Conservation (phyloP, 2,888 invertebrate genomes). For the Leptogaster cylindrica region DNA sequence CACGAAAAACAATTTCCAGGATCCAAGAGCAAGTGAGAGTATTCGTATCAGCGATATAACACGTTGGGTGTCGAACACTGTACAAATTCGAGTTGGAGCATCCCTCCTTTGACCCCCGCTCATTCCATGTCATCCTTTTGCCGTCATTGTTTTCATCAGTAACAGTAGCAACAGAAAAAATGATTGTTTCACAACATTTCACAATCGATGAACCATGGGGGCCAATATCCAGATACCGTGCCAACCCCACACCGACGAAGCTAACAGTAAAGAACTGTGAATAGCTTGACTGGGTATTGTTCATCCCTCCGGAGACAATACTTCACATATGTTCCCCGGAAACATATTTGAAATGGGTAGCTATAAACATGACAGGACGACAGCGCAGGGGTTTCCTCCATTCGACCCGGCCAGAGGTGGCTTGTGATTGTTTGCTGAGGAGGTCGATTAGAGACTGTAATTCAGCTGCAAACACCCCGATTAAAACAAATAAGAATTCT, state of each 20-base stretch:
- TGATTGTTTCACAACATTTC: conserved; percentile 41
- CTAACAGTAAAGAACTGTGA: neutral
- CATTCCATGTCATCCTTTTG: neutral
- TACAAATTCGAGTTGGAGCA: no score
- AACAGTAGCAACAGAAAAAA: conserved; percentile 34
- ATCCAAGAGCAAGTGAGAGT: conserved; percentile 23
- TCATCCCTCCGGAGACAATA: conserved; percentile 31
- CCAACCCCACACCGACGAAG: neutral
- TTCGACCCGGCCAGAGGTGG: neutral
- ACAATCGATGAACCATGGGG: conserved; percentile 41
- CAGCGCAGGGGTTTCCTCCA: neutral
- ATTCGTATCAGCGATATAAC: conserved; percentile 9
- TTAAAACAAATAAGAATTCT: no score
- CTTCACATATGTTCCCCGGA: conserved; percentile 34
- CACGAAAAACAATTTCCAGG: conserved; percentile 32
- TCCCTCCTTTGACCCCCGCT: no score
- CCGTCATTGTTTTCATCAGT: conserved; percentile 26
- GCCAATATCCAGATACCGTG: conserved; percentile 23
- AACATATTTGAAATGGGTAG: conserved; percentile 21
- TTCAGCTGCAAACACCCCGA: conserved; percentile 12
- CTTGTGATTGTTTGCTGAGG: neutral
- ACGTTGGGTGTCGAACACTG: conserved; percentile 5
- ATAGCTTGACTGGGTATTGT: neutral
- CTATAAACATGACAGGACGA: conserved; percentile 24
- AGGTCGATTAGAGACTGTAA: neutral